phyloP scores from a whole-genome alignment of 2,113 vertebrate species.

The Formicarius rufipectus region DNA sequence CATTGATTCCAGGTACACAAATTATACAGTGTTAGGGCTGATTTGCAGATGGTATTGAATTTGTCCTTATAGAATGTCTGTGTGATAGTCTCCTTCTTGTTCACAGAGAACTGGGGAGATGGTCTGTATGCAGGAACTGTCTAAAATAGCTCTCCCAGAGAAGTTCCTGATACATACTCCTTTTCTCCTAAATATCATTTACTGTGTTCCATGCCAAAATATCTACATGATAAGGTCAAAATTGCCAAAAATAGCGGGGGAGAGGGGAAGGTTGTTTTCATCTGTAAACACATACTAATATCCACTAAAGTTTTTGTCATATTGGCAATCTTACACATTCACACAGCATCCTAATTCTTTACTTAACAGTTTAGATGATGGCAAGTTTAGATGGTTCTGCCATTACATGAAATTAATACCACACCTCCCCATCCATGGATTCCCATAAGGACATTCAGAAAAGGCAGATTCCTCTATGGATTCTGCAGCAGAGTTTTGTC shows the following conservation, averaged over 20 bases:
- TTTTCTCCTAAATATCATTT: not conserved
- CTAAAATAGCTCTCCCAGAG: not conserved
- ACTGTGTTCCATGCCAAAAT: not conserved
- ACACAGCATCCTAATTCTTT: not conserved
- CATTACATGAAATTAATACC: not conserved
- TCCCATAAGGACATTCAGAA: not conserved
- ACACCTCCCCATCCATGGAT: not conserved
- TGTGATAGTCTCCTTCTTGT: not conserved
- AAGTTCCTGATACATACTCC: not conserved
- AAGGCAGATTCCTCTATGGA: not conserved
- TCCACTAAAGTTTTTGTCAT: not conserved
- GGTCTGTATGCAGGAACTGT: not conserved
- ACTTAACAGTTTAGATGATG: not conserved
- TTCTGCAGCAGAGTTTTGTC: not conserved
- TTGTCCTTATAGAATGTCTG: not conserved
- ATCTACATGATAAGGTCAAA: not conserved
- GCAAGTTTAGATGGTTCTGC: not conserved
- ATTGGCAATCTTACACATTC: not conserved
- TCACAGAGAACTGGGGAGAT: not conserved
- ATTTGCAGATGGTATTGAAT: not conserved
- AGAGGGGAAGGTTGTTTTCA: not conserved
- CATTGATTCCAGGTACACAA: not conserved
- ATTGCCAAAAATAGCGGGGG: not conserved
- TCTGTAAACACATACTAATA: not conserved
- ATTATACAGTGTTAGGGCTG: not conserved